Evolutionary conservation across 2,888 invertebrate species (phyloP), one percentile per base, ranked within the genome.

Genomic region (Cataglyphis rosenhaueri): DNA sequence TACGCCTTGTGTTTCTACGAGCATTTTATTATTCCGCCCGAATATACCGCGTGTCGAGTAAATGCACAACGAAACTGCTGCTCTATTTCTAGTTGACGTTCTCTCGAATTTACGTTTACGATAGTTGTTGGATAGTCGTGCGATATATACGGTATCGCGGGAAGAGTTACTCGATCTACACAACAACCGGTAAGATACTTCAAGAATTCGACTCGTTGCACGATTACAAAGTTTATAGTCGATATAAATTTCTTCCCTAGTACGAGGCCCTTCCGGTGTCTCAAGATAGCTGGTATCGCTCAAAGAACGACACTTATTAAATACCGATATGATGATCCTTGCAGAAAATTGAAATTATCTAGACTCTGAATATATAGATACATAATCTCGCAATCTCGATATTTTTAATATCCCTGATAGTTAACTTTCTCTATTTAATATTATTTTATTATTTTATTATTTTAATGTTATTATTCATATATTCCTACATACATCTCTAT

Each of bases 91-190:
- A 44, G 52, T 29, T 76, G 81, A 81, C 83, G 64, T 61, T 55
- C n/a, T 76, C 61, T 21, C 55, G 75, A 85, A 84, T 82, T 86
- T 85, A 84, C 73, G 84, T 85, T 86, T 81, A 85, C 70, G 84
- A 78, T 74, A 84, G 73, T 84, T 84, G 83, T 81, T 82, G 73
- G 61, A 66, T 71, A 84, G 64, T 52, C 74, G 25, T 25, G 52
- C 75, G 44, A 44, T 55, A 75, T 71, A 71, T 75, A 74, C 21
- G 57, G 48, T 21, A 68, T 59, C 57, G 44, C 15, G 29, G 32
- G 15, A 38, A 32, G 32, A 57, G 55, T 76, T 38, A 29, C 55
- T 65, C 59, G 78, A 78, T 78, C 35, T 68, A 41, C 68, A 18
- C 41, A 44, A 52, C 74, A 57, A 81, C 48, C 44, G 70, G 62